Percentiles rank a stretch among this genome's conserved stretches.
phyloP scores from a whole-genome alignment of 2,797 vertebrate species.

The Epinephelus coioides region DNA sequence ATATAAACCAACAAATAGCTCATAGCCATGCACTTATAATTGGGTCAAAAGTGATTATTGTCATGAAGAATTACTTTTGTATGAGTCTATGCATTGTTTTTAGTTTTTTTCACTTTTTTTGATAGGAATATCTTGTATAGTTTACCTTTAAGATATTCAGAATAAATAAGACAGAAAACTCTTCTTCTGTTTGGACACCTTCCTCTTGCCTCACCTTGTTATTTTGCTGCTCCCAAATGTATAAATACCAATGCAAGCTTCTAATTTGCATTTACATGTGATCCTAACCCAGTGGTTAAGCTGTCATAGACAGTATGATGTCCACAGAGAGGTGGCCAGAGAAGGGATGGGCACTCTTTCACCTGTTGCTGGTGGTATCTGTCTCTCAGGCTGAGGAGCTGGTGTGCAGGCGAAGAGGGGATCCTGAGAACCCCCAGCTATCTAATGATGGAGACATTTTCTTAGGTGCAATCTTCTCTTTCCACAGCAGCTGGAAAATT shows the following conservation, averaged over 20 bases:
- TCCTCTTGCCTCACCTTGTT: not conserved
- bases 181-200: not conserved
- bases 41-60: too few relatives aligned
- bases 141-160: too few relatives aligned
- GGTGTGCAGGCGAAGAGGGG: slow-evolving; percentile 64
- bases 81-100: too few relatives aligned
- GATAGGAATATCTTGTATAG: too few relatives aligned
- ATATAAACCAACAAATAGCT: too few relatives aligned
- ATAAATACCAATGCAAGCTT: slow-evolving; percentile 52
- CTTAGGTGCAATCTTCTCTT: slow-evolving; percentile 80
- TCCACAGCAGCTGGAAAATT: slow-evolving; percentile 78
- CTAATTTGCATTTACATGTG: not conserved
- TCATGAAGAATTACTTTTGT: too few relatives aligned
- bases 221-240: slow-evolving; percentile 13
- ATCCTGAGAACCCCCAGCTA: slow-evolving; percentile 70
- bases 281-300: slow-evolving; percentile 9
- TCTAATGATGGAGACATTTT: slow-evolving; percentile 77
- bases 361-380: slow-evolving; percentile 56
- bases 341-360: slow-evolving; percentile 54
- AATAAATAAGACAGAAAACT: too few relatives aligned
- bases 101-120: too few relatives aligned
- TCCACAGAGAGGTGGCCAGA: slow-evolving; percentile 43
- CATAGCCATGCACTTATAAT: too few relatives aligned
- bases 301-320: slow-evolving; percentile 29
- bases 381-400: slow-evolving; percentile 58